Evolutionary conservation across 2,113 vertebrate genomes (phyloP).

Genomic region (Chlamydotis undulata): DNA sequence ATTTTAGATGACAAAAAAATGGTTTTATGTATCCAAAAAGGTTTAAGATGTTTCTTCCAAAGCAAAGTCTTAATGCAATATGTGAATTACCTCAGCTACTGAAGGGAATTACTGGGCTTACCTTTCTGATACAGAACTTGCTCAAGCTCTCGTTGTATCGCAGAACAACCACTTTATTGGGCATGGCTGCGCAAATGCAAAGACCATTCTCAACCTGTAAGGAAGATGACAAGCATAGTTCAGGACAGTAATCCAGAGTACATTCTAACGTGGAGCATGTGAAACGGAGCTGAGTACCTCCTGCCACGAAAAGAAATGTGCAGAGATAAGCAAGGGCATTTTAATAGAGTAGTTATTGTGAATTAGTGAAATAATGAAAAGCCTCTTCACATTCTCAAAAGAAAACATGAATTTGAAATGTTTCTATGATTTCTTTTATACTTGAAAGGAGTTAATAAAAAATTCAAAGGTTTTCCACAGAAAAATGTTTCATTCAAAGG

Average conservation of each 20-base stretch:
- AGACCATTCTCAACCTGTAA: conserved; percentile 91
- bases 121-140: conserved; percentile 98
- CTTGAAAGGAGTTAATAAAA: neutral
- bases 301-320: neutral
- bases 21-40: neutral
- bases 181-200: conserved; percentile 96
- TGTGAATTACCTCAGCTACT: neutral
- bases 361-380: conserved; percentile 26
- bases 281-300: neutral
- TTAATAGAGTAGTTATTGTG: neutral
- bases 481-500: neutral
- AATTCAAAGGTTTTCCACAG: neutral
- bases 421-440: neutral
- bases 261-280: neutral
- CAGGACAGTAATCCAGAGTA: neutral
- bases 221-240: neutral
- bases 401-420: neutral
- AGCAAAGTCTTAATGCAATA: neutral
- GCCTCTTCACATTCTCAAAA: conserved; percentile 25
- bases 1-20: conserved; percentile 12
- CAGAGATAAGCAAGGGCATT: neutral
- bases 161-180: conserved; percentile 92
- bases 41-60: neutral
- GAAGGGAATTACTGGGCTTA: conserved; percentile 36
- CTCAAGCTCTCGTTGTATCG: conserved; percentile 95